Evolutionary conservation across 2,797 vertebrate species (phyloP), one percentile per base, ranked within the genome.

Genomic region (Pyrrhura leucotis): DNA sequence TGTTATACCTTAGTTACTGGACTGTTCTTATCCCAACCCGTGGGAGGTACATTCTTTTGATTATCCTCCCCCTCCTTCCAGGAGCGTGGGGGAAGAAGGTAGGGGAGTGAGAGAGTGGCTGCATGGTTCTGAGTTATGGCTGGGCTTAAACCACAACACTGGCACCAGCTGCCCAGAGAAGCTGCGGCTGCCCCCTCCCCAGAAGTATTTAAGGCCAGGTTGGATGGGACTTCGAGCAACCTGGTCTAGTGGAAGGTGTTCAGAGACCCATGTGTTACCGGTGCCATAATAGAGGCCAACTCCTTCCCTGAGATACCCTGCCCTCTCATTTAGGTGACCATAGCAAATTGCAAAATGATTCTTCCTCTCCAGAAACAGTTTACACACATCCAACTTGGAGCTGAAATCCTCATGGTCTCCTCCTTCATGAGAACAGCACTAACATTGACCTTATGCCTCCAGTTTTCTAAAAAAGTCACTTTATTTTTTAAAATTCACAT

Each of bases 401-500:
- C 11, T 26, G 6, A 83, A 82, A 93, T 71, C 31, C 33, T 77
- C 29, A 28, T 21, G 5, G 15, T 33, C 20, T 44, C 44, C 14
- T 71, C 5, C 20, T 54, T 42, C 39, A 13, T 66, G 54, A 68
- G 89, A 59, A 80, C 6, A 71, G 74, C 19, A 86, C 7, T 6
- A 82, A 62, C 13, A 39, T 50, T 82, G 67, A 56, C 58, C 31
- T 71, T 22, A 51, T 21, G 33, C 8, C 45, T 74, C 26, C 54
- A 1, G 25, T 95, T 84, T 88, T 45, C 37, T 74, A 74, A 67
- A 89, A 82, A 85, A n/a, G 39, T 51, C 45, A 66, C 28, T 91
- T 91, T 90, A 84, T 92, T 78, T 51, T 79, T 94, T 65, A 62
- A 88, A 71, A 83, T 74, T 75, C 40, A 18, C n/a, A 85, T 53